These are phyloP conservation scores for Manis crassicaudata DNA, from an alignment of 2,797 vertebrate species.

Conservation along the genomic window DNA sequence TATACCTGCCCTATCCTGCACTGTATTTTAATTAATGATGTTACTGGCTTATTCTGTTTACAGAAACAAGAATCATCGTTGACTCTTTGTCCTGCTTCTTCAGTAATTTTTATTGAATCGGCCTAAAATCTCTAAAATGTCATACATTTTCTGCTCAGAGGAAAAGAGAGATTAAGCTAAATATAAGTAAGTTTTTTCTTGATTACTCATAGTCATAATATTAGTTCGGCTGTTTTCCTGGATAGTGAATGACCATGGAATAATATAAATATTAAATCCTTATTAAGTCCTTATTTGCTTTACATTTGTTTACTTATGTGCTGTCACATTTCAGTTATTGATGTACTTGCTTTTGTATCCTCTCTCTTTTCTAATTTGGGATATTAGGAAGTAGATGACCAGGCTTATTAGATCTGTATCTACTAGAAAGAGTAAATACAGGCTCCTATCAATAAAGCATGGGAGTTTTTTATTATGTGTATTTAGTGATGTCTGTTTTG, in stretches of 20 bases:
- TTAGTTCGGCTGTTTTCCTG: neutral
- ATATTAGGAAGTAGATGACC: neutral
- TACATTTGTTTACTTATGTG: neutral
- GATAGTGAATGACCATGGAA: neutral
- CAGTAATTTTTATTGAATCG: neutral
- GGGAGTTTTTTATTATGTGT: neutral
- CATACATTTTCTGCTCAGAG: neutral
- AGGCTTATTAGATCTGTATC: neutral
- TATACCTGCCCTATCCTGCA: neutral
- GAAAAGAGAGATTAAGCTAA: neutral
- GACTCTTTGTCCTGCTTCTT: neutral
- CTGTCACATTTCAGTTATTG: neutral
- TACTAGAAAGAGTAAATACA: neutral
- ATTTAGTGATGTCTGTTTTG: neutral
- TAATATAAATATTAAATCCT: slow-evolving; percentile 13
- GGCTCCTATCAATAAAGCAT: neutral
- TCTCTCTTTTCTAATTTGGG: neutral
- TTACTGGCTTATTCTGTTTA: neutral
- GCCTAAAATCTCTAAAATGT: neutral
- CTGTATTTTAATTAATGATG: neutral
- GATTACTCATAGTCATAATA: neutral
- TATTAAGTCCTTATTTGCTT: neutral
- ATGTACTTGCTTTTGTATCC: neutral
- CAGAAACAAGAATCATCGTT: neutral
- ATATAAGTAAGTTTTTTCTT: neutral